Evolutionary conservation across 2,797 vertebrate genomes (phyloP).

Genomic region (Zalophus californianus): DNA sequence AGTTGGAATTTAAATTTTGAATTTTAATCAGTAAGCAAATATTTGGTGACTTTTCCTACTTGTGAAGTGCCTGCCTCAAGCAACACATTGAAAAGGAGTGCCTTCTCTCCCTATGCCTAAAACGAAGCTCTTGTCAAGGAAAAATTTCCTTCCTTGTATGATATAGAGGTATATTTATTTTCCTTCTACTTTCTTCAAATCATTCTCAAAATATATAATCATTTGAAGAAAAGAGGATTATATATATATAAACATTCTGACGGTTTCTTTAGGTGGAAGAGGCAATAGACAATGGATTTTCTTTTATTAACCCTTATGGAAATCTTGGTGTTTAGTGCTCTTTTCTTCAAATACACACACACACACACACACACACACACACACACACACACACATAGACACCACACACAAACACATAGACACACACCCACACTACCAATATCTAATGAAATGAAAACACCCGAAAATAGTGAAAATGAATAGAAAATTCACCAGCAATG

Average conservation of each 20-base stretch:
- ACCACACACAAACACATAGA: background rate
- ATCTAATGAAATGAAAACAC: background rate
- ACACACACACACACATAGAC: background rate
- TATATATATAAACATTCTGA: background rate
- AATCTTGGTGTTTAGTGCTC: background rate
- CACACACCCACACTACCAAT: background rate
- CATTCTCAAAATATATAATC: background rate
- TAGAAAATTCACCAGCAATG: background rate
- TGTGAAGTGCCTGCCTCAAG: background rate
- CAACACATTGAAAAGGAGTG: background rate
- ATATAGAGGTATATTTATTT: background rate
- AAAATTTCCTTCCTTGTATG: background rate
- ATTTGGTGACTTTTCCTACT: background rate
- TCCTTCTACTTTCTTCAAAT: background rate
- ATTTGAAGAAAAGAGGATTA: background rate
- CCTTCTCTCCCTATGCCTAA: background rate
- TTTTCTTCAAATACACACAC: background rate
- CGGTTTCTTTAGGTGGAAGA: background rate
- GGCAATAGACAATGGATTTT: background rate
- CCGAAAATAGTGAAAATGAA: background rate
- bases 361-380: background rate
- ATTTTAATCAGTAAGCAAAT: background rate
- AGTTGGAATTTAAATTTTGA: background rate
- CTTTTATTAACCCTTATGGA: background rate
- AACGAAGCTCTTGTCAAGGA: background rate